phyloP scores from a whole-genome alignment of 2,797 vertebrate species.

The Lateolabrax maculatus region DNA sequence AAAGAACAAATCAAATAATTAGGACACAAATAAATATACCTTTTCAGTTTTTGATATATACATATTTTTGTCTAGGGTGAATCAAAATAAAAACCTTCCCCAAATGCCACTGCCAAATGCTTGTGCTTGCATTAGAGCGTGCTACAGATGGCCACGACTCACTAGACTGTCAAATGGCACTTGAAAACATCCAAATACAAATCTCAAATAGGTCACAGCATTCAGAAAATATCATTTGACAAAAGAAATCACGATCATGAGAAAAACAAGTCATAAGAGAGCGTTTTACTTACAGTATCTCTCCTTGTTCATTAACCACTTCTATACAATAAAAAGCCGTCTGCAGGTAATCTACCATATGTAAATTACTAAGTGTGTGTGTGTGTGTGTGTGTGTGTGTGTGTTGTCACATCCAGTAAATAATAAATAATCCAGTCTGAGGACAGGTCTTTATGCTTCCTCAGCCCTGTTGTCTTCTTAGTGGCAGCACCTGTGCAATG shows the following conservation, averaged over 20 bases:
- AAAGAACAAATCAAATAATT: conserved; percentile 93
- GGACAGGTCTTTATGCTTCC: conserved; percentile 50
- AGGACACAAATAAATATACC: conserved; percentile 92
- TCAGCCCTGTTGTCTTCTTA: conserved; percentile 55
- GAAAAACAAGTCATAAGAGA: conserved; percentile 68
- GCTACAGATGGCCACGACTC: conserved; percentile 95
- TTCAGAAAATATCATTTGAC: conserved; percentile 78
- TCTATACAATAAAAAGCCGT: conserved; percentile 75
- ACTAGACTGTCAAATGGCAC: conserved; percentile 98
- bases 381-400: conserved; percentile 36
- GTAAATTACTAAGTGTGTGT: conserved; percentile 51
- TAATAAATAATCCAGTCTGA: conserved; percentile 64
- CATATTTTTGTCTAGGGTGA: conserved; percentile 84
- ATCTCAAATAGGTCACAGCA: conserved; percentile 82
- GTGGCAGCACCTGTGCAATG: conserved; percentile 68
- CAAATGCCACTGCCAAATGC: conserved; percentile 89
- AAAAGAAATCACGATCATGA: conserved; percentile 76
- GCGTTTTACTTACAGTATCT: conserved; percentile 69
- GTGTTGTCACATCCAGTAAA: conserved; percentile 56
- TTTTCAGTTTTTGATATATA: conserved; percentile 93
- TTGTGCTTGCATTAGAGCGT: conserved; percentile 97
- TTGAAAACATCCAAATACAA: conserved; percentile 88
- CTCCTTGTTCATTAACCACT: conserved; percentile 64
- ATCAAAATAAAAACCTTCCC: conserved; percentile 85
- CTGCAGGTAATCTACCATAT: conserved; percentile 56